Evolutionary conservation across 1,140 invertebrate species (phyloP).

Genomic region (Anastrepha obliqua): DNA sequence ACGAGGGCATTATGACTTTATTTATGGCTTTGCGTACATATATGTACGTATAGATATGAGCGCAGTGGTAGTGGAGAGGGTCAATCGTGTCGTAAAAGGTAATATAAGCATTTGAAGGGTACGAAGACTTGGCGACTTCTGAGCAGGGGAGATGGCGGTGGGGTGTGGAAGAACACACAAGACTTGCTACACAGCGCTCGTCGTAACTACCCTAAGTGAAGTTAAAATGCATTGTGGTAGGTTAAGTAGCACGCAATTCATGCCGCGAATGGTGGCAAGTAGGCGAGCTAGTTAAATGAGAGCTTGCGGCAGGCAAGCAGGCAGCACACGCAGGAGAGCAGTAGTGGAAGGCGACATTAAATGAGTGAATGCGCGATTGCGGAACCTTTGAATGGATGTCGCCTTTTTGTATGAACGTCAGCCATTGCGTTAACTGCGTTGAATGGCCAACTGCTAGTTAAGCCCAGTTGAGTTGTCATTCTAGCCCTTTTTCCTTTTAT

Average conservation of each 20-base stretch:
- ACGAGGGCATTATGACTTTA: slow-evolving; percentile 57
- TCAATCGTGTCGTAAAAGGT: neutral
- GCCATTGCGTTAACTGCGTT: slow-evolving; percentile 20
- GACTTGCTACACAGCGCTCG: neutral
- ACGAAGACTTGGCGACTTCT: neutral
- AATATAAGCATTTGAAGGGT: neutral
- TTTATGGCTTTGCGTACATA: slow-evolving; percentile 50
- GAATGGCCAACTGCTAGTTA: neutral
- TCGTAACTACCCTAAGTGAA: slow-evolving; percentile 56
- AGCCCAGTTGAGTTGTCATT: slow-evolving; percentile 12
- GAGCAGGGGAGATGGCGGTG: neutral
- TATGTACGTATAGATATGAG: neutral
- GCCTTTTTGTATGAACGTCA: neutral
- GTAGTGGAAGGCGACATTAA: neutral
- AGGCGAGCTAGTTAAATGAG: neutral
- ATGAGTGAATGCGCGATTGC: slow-evolving; percentile 20
- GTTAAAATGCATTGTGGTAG: slow-evolving; percentile 58
- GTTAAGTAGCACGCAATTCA: slow-evolving; percentile 55
- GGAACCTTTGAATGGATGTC: neutral
- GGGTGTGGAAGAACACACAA: neutral
- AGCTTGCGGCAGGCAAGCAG: neutral
- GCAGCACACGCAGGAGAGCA: neutral
- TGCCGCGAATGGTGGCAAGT: slow-evolving; percentile 44
- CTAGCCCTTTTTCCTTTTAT: neutral
- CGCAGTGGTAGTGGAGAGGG: neutral